Conservation (phyloP, 1,140 invertebrate species). For the Saccostrea cuccullata region DNA sequence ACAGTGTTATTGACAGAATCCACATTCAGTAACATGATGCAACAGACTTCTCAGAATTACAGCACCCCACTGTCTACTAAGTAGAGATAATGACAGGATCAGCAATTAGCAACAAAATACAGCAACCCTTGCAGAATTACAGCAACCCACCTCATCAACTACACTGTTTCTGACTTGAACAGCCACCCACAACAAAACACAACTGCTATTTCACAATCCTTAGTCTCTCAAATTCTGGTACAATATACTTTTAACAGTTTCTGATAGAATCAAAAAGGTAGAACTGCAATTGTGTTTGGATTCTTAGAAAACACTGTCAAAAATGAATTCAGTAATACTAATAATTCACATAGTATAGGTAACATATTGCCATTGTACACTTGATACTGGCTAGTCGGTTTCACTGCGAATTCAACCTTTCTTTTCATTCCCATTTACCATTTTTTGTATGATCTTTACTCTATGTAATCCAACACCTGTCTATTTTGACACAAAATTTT, state of each 20-base stretch:
- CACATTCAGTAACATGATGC: background rate
- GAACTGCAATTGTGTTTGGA: no score
- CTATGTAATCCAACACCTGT: no score
- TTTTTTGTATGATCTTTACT: no score
- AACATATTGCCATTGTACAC: no score
- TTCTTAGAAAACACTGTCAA: background rate
- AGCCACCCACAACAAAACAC: no score
- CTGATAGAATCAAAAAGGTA: background rate
- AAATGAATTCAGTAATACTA: background rate
- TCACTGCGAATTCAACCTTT: no score
- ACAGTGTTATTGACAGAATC: background rate
- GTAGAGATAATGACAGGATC: slow-evolving; percentile 23
- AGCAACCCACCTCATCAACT: background rate
- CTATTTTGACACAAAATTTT: no score
- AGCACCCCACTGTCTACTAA: background rate
- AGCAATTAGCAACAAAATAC: background rate
- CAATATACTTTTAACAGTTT: background rate
- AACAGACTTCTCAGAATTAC: background rate
- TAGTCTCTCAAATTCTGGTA: no score
- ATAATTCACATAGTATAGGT: background rate
- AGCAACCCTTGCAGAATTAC: background rate
- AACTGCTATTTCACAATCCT: no score
- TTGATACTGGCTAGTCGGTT: no score
- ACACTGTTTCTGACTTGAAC: background rate
- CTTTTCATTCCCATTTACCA: no score